phyloP scores from a whole-genome alignment of 2,113 vertebrate genomes.

The Archocentrus centrarchus region DNA sequence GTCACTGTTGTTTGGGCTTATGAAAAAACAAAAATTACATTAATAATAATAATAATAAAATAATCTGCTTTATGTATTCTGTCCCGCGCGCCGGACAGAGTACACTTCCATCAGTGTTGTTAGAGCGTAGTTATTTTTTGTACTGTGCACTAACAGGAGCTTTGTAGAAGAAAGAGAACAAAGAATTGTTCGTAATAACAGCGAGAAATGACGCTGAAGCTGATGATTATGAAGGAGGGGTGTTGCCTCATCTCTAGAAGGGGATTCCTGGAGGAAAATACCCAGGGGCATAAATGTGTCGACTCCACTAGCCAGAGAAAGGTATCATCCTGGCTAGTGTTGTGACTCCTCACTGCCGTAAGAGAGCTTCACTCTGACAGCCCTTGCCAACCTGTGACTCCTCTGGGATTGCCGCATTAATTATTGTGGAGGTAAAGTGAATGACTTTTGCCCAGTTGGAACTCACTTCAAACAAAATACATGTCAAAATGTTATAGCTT shows the following conservation, averaged over 20 bases:
- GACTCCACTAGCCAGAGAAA: background rate
- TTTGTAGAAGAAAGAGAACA: slow-evolving; percentile 2
- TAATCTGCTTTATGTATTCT: background rate
- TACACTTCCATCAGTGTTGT: background rate
- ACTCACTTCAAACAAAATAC: background rate
- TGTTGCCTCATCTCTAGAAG: background rate
- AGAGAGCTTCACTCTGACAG: background rate
- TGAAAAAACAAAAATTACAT: background rate
- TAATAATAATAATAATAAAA: background rate
- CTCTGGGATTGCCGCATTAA: background rate
- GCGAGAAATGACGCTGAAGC: background rate
- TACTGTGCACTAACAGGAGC: background rate
- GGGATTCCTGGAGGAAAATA: background rate
- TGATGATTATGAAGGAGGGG: background rate
- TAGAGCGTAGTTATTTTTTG: background rate
- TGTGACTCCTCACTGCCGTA: background rate
- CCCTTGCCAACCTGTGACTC: background rate
- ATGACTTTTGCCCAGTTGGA: background rate
- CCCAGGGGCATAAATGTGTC: background rate
- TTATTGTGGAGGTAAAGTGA: background rate
- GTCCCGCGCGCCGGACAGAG: background rate
- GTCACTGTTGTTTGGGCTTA: background rate
- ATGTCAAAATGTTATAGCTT: background rate
- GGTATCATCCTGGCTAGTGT: background rate
- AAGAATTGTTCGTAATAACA: slow-evolving; percentile 6